Conservation (phyloP, 30 jellyfish, hydroid and myxozoan species). For the Aurelia aurita region DNA sequence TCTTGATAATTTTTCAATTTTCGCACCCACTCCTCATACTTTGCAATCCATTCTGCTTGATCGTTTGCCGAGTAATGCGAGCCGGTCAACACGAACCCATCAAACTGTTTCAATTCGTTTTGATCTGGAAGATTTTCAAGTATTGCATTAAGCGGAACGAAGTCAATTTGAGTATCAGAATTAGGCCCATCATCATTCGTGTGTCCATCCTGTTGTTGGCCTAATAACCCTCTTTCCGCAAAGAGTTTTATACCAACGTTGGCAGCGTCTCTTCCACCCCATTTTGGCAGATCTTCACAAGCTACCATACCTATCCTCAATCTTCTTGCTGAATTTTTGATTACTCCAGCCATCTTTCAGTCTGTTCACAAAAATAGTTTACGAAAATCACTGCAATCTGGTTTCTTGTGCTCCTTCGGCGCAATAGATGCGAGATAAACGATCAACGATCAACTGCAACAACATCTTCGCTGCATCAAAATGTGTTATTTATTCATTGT, state of each 20-base stretch:
- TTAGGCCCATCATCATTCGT: neutral
- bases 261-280: slow-evolving; percentile 83
- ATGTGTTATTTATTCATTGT: too few species aligned
- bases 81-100: slow-evolving; percentile 89
- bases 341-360: slow-evolving; percentile 2
- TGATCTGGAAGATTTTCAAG: slow-evolving; percentile 69
- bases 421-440: too few species aligned
- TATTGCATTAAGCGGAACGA: slow-evolving; percentile 49
- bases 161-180: slow-evolving; percentile 26
- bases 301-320: slow-evolving; percentile 63
- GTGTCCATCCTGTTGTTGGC: slow-evolving; percentile 1
- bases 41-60: slow-evolving; percentile 67
- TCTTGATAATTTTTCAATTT: slow-evolving; percentile 25
- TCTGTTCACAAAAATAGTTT: too few species aligned
- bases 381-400: too few species aligned
- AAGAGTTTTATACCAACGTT: slow-evolving; percentile 9
- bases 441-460: too few species aligned
- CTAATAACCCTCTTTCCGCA: slow-evolving; percentile 36
- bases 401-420: too few species aligned
- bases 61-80: slow-evolving; percentile 93
- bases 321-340: neutral
- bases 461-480: too few species aligned
- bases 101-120: slow-evolving; percentile 37
- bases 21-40: slow-evolving; percentile 71
- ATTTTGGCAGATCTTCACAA: slow-evolving; percentile 79